These are phyloP conservation scores for Trissolcus brochymenae DNA, from an alignment of 2,888 invertebrate species.

Conservation along the genomic window DNA sequence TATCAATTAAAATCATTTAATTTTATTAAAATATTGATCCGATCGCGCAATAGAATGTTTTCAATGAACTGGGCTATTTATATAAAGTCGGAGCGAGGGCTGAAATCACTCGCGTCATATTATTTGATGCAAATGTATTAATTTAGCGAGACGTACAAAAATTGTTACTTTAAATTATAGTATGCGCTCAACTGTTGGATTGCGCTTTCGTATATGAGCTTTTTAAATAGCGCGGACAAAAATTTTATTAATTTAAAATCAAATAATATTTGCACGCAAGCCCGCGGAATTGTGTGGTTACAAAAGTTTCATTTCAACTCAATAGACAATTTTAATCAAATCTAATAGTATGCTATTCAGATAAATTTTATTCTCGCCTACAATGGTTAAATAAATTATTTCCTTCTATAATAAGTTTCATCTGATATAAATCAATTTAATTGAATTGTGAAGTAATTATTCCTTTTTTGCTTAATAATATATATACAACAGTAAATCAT, in stretches of 20 bases:
- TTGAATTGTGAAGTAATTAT: conserved; percentile 41
- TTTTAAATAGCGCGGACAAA: conserved; percentile 36
- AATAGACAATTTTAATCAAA: conserved; percentile 45
- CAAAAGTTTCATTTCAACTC: conserved; percentile 35
- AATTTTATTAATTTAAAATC: conserved; percentile 53
- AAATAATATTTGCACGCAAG: conserved; percentile 42
- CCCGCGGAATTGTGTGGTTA: conserved; percentile 28
- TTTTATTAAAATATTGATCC: conserved; percentile 36
- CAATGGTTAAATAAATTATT: conserved; percentile 34
- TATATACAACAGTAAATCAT: conserved; percentile 22
- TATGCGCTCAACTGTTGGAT: conserved; percentile 32
- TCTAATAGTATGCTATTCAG: conserved; percentile 28
- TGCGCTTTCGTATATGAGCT: conserved; percentile 32
- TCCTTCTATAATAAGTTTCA: conserved; percentile 39
- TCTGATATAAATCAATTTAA: conserved; percentile 45
- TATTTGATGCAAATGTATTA: conserved; percentile 32
- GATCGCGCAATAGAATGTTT: conserved; percentile 31
- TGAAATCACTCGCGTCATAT: conserved; percentile 34
- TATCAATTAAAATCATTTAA: conserved; percentile 30
- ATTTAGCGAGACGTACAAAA: conserved; percentile 41
- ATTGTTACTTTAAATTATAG: conserved; percentile 19
- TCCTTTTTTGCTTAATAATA: conserved; percentile 36
- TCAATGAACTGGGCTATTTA: conserved; percentile 31
- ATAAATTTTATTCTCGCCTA: conserved; percentile 32
- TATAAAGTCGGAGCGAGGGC: conserved; percentile 18